These are phyloP conservation scores for Tortricodes alternella DNA, from an alignment of 2,888 invertebrate genomes.

Conservation along the genomic window DNA sequence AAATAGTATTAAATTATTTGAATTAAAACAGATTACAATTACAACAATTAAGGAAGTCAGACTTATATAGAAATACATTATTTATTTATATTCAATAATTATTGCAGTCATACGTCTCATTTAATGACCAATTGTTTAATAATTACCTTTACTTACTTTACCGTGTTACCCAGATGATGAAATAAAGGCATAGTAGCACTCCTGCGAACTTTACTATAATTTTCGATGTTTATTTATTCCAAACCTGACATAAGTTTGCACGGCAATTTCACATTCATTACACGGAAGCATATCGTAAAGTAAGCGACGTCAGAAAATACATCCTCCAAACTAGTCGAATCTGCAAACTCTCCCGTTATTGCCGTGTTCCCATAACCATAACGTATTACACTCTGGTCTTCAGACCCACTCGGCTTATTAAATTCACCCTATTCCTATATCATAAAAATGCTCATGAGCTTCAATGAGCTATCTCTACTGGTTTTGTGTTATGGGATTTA, in stretches of 20 bases:
- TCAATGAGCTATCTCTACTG: neutral
- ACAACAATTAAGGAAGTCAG: too few relatives aligned
- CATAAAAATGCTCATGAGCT: neutral
- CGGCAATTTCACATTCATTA: neutral
- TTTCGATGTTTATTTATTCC: neutral
- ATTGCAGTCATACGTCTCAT: too few relatives aligned
- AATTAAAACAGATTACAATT: too few relatives aligned
- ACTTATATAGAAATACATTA: too few relatives aligned
- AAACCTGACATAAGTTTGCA: neutral
- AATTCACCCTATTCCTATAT: neutral
- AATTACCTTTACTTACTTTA: too few relatives aligned
- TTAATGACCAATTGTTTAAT: too few relatives aligned
- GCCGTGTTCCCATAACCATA: conserved; percentile 1
- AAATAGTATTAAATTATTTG: too few relatives aligned
- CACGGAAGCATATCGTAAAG: neutral
- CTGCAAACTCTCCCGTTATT: neutral
- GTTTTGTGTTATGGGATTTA: too few relatives aligned
- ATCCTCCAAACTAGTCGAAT: neutral
- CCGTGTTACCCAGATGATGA: too few relatives aligned
- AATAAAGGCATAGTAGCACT: too few relatives aligned
- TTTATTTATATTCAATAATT: too few relatives aligned
- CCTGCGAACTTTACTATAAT: too few relatives aligned
- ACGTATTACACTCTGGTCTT: neutral
- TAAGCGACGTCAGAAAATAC: neutral
- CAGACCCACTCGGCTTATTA: conserved; percentile 3